These are phyloP conservation scores for Phocoena sinus DNA, from an alignment of 2,113 vertebrate genomes.

Conservation along the genomic window DNA sequence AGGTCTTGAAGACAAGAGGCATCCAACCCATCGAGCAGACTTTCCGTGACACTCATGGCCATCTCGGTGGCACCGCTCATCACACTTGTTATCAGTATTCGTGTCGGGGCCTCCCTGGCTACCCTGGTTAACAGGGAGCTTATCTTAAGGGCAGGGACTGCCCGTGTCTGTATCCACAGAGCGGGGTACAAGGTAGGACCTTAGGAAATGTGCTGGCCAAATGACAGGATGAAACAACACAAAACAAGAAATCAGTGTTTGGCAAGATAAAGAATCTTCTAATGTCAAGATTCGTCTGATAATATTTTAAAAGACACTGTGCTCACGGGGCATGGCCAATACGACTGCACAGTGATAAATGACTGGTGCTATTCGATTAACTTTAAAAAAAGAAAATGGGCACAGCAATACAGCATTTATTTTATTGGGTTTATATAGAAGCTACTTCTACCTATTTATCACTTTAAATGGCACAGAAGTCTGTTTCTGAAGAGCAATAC, in stretches of 20 bases:
- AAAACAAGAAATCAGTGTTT: neutral
- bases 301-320: neutral
- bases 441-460: constrained; percentile 45
- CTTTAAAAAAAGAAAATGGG: neutral
- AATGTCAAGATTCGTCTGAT: neutral
- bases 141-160: neutral
- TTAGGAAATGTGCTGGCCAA: neutral
- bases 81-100: accelerated
- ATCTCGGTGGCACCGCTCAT: neutral
- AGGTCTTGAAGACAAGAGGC: neutral
- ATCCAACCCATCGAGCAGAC: neutral
- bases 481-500: constrained; percentile 10
- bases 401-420: constrained; percentile 8
- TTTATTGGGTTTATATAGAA: constrained; percentile 18
- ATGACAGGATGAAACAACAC: neutral
- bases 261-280: constrained; percentile 35
- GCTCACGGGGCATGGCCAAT: neutral
- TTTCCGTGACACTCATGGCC: accelerated
- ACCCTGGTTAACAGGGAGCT: neutral
- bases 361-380: neutral
- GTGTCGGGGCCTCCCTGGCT: neutral
- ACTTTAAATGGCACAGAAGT: neutral
- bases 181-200: neutral
- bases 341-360: neutral
- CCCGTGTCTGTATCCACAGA: neutral